Evolutionary conservation across 2,113 vertebrate species (phyloP), one percentile per base, ranked within the genome.

Genomic region (Hipposideros armiger): DNA sequence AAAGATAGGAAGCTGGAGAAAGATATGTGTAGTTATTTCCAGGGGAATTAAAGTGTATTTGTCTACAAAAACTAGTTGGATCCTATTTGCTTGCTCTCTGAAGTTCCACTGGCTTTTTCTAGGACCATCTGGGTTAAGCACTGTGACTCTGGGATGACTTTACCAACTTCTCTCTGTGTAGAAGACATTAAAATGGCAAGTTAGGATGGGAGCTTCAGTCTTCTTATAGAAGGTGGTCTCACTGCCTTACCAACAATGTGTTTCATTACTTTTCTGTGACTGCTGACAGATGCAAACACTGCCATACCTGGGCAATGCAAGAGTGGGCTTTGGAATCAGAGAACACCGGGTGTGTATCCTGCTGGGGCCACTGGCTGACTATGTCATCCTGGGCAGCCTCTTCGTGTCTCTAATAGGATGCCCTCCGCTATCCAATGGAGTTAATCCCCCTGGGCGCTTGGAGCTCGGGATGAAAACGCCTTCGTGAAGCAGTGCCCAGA

Each of bases 81-180:
- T 20, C 17, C 3, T 19, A 7, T 66, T 36, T 70, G 4, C 32
- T 54, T 19, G 13, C 6, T 47, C 24, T 42, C 9, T 22, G 2
- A 42, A 5, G 20, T 52, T 72, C 13, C 0, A 1, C 1, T 1
- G 54, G 5, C 2, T 62, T n/a, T 62, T 52, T 50, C 26, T 2
- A 22, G 28, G 58, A 2, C 7, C 60, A 16, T 26, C 64, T 73
- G 58, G 8, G 8, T 73, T 54, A 40, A 19, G 7, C 0, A 4
- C 0, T 22, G 19, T 11, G n/a, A 2, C 26, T 50, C 22, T 32
- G 28, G 17, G 22, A 66, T 45, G 47, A 52, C 22, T 62, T 30
- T 14, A 16, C 22, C 28, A 45, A 20, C 67, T 52, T 30, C 26
- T 90, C 8, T 28, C 28, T 42, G 4, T 3, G 7, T 5, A 78